phyloP scores from a whole-genome alignment of 2,888 invertebrate genomes.

The Chrysodeixis includens region DNA sequence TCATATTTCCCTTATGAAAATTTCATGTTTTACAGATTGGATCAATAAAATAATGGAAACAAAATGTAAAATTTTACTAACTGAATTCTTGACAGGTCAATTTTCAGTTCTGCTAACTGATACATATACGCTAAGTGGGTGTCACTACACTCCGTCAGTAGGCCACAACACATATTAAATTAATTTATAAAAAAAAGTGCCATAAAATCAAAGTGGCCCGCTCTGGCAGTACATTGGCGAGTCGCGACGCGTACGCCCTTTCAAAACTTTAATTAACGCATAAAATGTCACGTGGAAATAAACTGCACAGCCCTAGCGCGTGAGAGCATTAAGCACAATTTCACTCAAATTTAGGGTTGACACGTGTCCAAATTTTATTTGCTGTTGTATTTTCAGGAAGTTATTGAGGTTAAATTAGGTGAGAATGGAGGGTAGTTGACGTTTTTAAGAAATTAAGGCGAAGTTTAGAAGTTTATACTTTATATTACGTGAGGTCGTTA shows the following conservation, averaged over 20 bases:
- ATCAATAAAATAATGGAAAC: too few species aligned
- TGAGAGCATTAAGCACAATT: conserved; percentile 38
- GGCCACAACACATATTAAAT: conserved; percentile 5
- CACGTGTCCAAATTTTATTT: conserved; percentile 33
- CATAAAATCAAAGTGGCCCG: conserved; percentile 14
- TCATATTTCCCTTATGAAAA: too few species aligned
- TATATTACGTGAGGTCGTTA: not conserved
- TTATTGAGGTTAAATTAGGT: conserved; percentile 34
- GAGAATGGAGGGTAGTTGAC: conserved; percentile 5
- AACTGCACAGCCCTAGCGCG: conserved; percentile 42
- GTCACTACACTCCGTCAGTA: not conserved
- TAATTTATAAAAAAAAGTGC: conserved; percentile 17
- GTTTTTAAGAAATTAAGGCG: not conserved
- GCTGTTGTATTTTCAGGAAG: conserved; percentile 43
- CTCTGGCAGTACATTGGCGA: conserved; percentile 15
- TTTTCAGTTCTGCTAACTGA: not conserved
- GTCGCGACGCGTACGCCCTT: conserved; percentile 33
- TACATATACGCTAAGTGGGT: not conserved
- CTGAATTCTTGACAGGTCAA: too few species aligned
- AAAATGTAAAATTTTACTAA: too few species aligned
- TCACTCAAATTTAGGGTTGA: conserved; percentile 50
- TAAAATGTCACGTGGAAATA: conserved; percentile 44
- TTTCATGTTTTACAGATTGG: too few species aligned
- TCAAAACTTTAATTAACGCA: conserved; percentile 53
- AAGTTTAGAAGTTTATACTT: conserved; percentile 13